Percentiles rank a stretch among this genome's conserved stretches.
phyloP scores from a whole-genome alignment of 1,140 invertebrate species.

The Scaptomyza graminum region DNA sequence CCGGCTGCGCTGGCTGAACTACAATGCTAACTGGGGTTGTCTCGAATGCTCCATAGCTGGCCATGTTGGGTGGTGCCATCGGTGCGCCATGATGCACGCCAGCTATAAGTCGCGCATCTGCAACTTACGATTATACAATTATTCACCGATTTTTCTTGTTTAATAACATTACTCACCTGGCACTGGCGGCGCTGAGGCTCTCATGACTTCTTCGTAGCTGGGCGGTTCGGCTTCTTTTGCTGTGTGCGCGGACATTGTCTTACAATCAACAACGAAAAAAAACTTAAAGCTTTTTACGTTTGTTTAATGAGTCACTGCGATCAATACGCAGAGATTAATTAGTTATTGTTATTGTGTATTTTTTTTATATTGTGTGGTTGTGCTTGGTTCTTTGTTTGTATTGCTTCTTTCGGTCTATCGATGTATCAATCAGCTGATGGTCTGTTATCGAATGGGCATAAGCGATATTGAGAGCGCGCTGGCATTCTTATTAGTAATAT shows the following conservation, averaged over 20 bases:
- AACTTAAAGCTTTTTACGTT: slow-evolving; percentile 16
- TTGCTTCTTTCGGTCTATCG: slow-evolving; percentile 30
- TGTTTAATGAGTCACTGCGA: slow-evolving; percentile 21
- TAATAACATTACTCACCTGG: slow-evolving; percentile 12
- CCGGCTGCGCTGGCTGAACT: slow-evolving; percentile 77
- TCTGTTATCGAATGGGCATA: slow-evolving; percentile 17
- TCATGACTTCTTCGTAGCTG: slow-evolving; percentile 72
- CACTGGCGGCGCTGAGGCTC: slow-evolving; percentile 20
- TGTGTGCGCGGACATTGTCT: slow-evolving; percentile 29
- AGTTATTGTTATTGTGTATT: slow-evolving; percentile 22
- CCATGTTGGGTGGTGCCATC: slow-evolving; percentile 54
- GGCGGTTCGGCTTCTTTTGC: slow-evolving; percentile 59
- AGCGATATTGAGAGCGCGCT: neutral
- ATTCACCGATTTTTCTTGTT: neutral
- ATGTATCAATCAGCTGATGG: slow-evolving; percentile 35
- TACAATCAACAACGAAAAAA: neutral
- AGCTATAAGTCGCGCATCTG: slow-evolving; percentile 51
- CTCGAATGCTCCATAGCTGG: slow-evolving; percentile 75
- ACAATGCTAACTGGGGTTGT: slow-evolving; percentile 75
- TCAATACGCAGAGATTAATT: slow-evolving; percentile 13
- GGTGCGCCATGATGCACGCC: slow-evolving; percentile 58
- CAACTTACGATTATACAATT: neutral
- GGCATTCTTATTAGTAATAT: neutral
- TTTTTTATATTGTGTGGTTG: too few species aligned
- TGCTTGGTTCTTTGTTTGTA: slow-evolving; percentile 31